A percentile compares a stretch with the other conserved stretches of the same genome.
Conservation (phyloP, 2,888 invertebrate species). For the Drosophila sordidula region DNA sequence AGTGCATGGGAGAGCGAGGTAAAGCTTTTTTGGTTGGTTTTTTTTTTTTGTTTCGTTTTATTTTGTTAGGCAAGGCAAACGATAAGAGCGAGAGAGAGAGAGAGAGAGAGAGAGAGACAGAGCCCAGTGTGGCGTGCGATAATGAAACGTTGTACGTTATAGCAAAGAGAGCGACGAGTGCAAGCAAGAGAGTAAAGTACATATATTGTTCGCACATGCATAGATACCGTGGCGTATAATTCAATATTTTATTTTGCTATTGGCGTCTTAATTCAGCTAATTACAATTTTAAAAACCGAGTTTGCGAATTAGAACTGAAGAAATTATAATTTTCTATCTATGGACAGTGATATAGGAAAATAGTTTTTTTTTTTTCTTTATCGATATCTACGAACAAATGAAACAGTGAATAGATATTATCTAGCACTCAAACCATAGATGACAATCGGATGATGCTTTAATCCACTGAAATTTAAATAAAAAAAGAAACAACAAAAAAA, state of each 20-base stretch:
- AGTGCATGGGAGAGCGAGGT: constrained; percentile 14
- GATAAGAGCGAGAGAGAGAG: constrained; percentile 6
- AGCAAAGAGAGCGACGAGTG: neutral
- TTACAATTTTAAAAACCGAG: neutral
- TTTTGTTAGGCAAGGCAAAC: constrained; percentile 15
- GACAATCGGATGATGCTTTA: constrained; percentile 14
- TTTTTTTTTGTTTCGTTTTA: no score
- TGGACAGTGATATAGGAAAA: no score
- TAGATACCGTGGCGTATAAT: neutral
- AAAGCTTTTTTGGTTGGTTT: constrained; percentile 11
- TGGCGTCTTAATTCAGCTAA: neutral
- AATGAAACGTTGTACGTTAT: constrained; percentile 2
- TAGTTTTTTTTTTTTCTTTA: neutral
- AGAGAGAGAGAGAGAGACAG: constrained; percentile 10
- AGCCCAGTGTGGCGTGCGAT: constrained; percentile 18
- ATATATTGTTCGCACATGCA: neutral
- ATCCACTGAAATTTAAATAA: constrained; percentile 31
- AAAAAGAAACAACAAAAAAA: neutral
- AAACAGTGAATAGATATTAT: constrained; percentile 8
- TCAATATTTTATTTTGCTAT: neutral
- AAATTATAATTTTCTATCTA: neutral
- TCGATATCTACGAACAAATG: constrained; percentile 2
- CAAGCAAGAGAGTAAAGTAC: neutral
- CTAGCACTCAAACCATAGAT: constrained; percentile 10
- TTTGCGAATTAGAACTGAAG: neutral